phyloP scores from a whole-genome alignment of 2,797 vertebrate species.

The Carduelis carduelis region DNA sequence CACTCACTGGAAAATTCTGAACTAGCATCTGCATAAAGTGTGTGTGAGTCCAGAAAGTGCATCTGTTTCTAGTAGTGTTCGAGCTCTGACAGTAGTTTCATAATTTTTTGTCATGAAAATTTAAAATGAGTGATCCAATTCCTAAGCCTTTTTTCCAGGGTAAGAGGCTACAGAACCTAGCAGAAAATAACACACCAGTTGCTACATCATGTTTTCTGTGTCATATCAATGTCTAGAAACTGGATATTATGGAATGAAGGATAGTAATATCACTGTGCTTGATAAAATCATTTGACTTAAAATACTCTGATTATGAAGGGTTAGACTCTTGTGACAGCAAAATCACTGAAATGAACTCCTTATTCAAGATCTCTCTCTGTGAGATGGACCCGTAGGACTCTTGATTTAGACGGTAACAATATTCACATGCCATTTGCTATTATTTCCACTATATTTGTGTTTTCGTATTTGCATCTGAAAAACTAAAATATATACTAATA shows the following conservation, averaged over 20 bases:
- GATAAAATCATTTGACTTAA: neutral
- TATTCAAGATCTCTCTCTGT: neutral
- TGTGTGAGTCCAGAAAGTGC: neutral
- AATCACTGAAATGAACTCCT: neutral
- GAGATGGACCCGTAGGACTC: neutral
- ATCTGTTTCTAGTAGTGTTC: neutral
- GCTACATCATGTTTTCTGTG: neutral
- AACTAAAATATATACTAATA: neutral
- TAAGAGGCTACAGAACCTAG: neutral
- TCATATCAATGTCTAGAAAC: neutral
- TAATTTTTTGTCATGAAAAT: neutral
- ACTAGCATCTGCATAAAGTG: neutral
- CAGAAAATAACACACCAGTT: neutral
- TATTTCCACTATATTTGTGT: neutral
- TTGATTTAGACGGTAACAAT: neutral
- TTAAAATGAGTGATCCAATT: neutral
- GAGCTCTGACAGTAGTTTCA: neutral
- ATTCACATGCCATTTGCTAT: neutral
- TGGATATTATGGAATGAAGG: neutral
- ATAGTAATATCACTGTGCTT: neutral
- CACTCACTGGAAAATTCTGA: neutral
- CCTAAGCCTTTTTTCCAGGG: neutral
- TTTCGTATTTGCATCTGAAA: neutral
- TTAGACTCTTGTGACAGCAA: neutral
- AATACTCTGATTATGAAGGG: neutral